Evolutionary conservation across 64 coral and sea anemone species (phyloP).

Genomic region (Montipora foliosa): DNA sequence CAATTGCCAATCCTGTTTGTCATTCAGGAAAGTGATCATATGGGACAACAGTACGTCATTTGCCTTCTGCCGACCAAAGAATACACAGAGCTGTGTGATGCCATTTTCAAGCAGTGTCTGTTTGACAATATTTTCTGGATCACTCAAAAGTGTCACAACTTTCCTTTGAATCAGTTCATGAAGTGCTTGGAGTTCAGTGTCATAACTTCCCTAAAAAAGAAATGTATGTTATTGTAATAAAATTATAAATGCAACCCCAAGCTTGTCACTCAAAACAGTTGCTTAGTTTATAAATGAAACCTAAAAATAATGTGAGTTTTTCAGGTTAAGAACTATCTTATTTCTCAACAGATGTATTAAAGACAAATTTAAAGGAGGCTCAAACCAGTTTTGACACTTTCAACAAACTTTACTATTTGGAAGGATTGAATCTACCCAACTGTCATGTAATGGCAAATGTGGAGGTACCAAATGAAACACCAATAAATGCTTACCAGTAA

Average conservation of each 20-base stretch:
- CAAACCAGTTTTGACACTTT: too few species aligned
- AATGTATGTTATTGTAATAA: neutral
- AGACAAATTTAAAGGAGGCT: too few species aligned
- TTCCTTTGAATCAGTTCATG: constrained; percentile 85
- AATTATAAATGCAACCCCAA: neutral
- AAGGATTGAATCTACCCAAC: too few species aligned
- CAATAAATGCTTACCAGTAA: too few species aligned
- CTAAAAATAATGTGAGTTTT: too few species aligned
- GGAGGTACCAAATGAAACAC: too few species aligned
- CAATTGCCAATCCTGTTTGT: constrained; percentile 97
- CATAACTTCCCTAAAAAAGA: constrained; percentile 72
- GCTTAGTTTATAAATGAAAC: neutral
- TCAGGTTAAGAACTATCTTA: too few species aligned
- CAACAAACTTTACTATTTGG: too few species aligned
- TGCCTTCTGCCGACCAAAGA: constrained; percentile 98
- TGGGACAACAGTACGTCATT: constrained; percentile 94
- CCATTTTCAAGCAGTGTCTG: constrained; percentile 95
- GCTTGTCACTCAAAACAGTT: neutral
- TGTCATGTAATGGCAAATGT: too few species aligned
- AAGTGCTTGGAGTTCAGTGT: constrained; percentile 75
- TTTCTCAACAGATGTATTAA: too few species aligned
- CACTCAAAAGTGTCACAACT: constrained; percentile 83
- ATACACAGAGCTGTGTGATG: constrained; percentile 96
- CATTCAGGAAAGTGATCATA: constrained; percentile 98
- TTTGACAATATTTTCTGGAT: constrained; percentile 97